A percentile compares a stretch with the other conserved stretches of the same genome.
These are phyloP conservation scores for Lampropteryx suffumata DNA, from an alignment of 2,888 invertebrate species.

Conservation along the genomic window DNA sequence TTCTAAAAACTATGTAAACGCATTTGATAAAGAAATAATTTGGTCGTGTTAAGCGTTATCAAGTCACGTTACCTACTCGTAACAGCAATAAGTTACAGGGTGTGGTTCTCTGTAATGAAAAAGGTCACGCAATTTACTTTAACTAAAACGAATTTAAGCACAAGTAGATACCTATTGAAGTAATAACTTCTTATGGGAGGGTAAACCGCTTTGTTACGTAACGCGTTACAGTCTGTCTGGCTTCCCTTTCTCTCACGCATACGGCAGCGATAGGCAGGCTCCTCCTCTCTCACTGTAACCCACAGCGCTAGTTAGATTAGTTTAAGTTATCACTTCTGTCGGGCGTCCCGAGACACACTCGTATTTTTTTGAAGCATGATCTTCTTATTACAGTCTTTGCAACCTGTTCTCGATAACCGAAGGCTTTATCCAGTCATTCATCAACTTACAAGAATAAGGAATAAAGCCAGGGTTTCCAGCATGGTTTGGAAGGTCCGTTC, in stretches of 20 bases:
- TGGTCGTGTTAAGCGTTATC: slow-evolving; percentile 17
- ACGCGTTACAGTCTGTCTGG: too few relatives aligned
- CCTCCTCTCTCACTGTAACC: too few relatives aligned
- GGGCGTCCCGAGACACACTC: too few relatives aligned
- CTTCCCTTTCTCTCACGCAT: too few relatives aligned
- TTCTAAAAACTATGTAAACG: background rate
- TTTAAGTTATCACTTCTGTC: too few relatives aligned
- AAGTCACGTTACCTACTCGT: slow-evolving; percentile 7
- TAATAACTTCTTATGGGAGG: too few relatives aligned
- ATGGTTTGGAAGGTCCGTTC: background rate
- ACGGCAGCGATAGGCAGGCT: too few relatives aligned
- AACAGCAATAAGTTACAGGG: slow-evolving; percentile 31
- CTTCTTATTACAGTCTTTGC: slow-evolving; percentile 6
- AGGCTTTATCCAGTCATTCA: slow-evolving; percentile 16
- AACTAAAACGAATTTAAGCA: too few relatives aligned
- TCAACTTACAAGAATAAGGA: slow-evolving; percentile 20
- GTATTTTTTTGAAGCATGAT: background rate
- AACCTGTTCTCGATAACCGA: slow-evolving; percentile 12
- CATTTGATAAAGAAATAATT: slow-evolving; percentile 14
- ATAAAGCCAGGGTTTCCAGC: background rate
- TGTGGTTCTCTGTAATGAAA: slow-evolving; percentile 50
- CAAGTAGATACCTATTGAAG: too few relatives aligned
- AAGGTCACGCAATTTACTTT: slow-evolving; percentile 46
- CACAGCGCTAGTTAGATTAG: too few relatives aligned
- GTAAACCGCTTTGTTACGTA: too few relatives aligned